Evolutionary conservation across 37 sponge, comb jelly and placozoan species (phyloP), one percentile per base, ranked within the genome.

Genomic region (Agelas oroides): DNA sequence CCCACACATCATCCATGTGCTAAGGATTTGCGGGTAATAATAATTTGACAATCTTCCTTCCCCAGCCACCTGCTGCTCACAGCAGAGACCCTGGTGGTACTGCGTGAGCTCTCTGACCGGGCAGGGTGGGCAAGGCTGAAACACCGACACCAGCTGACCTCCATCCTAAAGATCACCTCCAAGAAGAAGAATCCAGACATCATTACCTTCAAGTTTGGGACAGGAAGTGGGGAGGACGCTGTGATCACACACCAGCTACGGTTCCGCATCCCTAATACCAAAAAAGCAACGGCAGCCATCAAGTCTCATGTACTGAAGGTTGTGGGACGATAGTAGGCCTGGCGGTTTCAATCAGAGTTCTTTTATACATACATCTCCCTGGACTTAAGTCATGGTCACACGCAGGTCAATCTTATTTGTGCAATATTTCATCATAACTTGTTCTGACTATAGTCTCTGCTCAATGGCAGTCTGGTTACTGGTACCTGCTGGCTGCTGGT

Each of bases 111-210:
- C 5, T 79, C 91, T 15, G 92, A 93, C 70, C 39, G 96, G 35
- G 81, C 79, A 23, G 91, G 96, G 55, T 93, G 91, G 91, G 96
- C 85, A 2, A 54, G 75, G 15, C 60, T 95, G 19, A 90, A 90
- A 58, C 65, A 76, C 70, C 59, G 75, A 28, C 94, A 95, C 59
- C n/a, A 46, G 14, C 80, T 93, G 13, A 71, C 16, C 5, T 84
- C 80, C 57, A 69, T 95, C 18, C 75, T 93, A 71, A 95, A 93
- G 76, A 95, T 95, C 70, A 95, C 97, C 24, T 89, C 96, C 35
- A 97, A 97, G 82, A 95, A 95, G 85, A 90, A 91, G 76, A 80
- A 95, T 27, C 95, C 95, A 1, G 96, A 97, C 59, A 68, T 95
- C 56, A 91, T 97, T 74, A 95, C 98, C 17, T 95, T 97, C 87